Evolutionary conservation across 2,888 invertebrate genomes (phyloP), one percentile per base, ranked within the genome.

Genomic region (Lycia hirtaria): DNA sequence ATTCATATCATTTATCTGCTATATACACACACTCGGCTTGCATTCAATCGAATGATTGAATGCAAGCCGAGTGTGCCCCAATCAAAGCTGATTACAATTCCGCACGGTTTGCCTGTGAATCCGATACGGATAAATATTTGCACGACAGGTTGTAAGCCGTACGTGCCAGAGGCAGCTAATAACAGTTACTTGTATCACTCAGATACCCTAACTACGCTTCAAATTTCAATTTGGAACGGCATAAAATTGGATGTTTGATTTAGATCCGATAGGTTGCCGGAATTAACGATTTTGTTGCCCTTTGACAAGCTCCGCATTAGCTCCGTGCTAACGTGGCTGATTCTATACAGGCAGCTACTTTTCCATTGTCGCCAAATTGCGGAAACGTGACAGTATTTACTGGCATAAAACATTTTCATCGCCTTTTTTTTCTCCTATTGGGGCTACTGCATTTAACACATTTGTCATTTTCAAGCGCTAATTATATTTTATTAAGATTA

Each of bases 81-180:
- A 88, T 88, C 89, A 88, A 78, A 82, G 79, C 83, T 84, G 87
- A 87, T 90, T 89, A 91, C 87, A 70, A 91, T 89, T 88, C 88
- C 77, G 76, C 68, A 74, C 80, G 83, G 83, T 84, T 81, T 82
- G 83, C 86, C 85, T 87, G 88, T 88, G 85, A 90, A 88, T 87
- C 85, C 85, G 76, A 84, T 83, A 87, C 82, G 84, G 84, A 87
- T 88, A 91, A 91, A 91, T 90, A 89, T 91, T 91, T 90, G 87
- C 86, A 82, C 85, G 89, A 87, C 89, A 87, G 88, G 86, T 83
- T 85, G 86, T 86, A 84, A 83, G 78, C 78, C 76, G 83, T 77
- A 88, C 90, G 90, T 90, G 90, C 79, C 69, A 71, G 56, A 81
- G 72, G 71, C 80, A 71, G 76, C 72, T 83, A 85, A 89, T 85